Conservation (phyloP, 2,797 vertebrate genomes). For the Selene dorsalis region DNA sequence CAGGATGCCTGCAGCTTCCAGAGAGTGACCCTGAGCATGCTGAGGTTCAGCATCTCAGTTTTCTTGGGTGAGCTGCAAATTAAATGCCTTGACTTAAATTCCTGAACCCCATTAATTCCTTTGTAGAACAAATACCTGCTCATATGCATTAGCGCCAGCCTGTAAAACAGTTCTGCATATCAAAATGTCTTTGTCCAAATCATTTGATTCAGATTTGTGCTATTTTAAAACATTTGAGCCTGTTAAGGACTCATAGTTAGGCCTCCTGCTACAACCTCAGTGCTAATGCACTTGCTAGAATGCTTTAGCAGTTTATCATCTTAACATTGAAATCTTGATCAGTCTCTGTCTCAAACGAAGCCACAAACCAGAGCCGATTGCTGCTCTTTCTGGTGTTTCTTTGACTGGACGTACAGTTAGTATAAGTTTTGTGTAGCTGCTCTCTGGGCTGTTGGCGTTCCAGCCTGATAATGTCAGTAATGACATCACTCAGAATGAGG, state of each 20-base stretch:
- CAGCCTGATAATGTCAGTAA: constrained; percentile 84
- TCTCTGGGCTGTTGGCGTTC: constrained; percentile 78
- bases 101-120: background rate
- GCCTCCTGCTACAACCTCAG: background rate
- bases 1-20: background rate
- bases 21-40: background rate
- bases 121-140: background rate
- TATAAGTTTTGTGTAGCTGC: constrained; percentile 42
- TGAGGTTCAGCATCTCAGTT: background rate
- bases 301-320: background rate
- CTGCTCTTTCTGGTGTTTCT: background rate
- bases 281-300: background rate
- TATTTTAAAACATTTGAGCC: background rate
- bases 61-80: no score
- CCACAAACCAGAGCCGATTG: background rate
- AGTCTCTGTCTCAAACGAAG: background rate
- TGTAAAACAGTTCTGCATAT: background rate
- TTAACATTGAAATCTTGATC: constrained; percentile 11
- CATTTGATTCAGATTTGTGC: background rate
- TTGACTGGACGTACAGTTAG: constrained; percentile 21
- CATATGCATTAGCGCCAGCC: no score
- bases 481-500: constrained; percentile 89
- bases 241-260: no score
- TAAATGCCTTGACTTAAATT: background rate
- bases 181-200: background rate